Evolutionary conservation across 2,888 invertebrate species (phyloP).

Genomic region (Ligdia adustata): DNA sequence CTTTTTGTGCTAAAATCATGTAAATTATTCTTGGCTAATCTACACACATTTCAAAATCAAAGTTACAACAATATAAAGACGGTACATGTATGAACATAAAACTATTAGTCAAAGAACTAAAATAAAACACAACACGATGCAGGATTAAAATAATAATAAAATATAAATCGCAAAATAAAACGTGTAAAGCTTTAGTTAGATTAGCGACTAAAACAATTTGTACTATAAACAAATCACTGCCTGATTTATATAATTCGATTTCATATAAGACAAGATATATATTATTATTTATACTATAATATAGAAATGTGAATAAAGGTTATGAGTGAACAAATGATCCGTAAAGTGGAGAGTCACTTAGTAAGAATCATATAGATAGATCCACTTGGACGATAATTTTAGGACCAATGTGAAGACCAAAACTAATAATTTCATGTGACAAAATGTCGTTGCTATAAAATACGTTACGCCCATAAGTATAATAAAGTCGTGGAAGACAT

Average conservation of each 20-base stretch:
- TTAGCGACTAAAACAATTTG: constrained; percentile 72
- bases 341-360: not conserved
- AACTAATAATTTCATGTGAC: constrained; percentile 13
- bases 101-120: constrained; percentile 37
- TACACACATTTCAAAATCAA: not conserved
- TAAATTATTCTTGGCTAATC: constrained; percentile 21
- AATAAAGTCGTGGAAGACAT: constrained; percentile 56
- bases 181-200: constrained; percentile 54
- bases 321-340: not conserved
- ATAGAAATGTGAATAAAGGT: not conserved
- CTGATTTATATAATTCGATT: constrained; percentile 50
- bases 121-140: constrained; percentile 48
- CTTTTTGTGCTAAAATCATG: constrained; percentile 32
- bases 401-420: constrained; percentile 6
- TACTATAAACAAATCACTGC: constrained; percentile 70
- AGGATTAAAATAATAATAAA: constrained; percentile 45
- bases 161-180: constrained; percentile 54
- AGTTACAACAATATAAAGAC: not conserved
- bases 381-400: not conserved
- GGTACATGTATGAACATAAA: too few relatives aligned
- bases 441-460: constrained; percentile 17
- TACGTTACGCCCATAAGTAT: constrained; percentile 27
- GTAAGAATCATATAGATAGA: too few relatives aligned
- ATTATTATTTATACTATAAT: not conserved
- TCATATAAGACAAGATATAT: constrained; percentile 20